phyloP scores from a whole-genome alignment of 1,140 invertebrate genomes.

The Eupristina koningsbergeri region DNA sequence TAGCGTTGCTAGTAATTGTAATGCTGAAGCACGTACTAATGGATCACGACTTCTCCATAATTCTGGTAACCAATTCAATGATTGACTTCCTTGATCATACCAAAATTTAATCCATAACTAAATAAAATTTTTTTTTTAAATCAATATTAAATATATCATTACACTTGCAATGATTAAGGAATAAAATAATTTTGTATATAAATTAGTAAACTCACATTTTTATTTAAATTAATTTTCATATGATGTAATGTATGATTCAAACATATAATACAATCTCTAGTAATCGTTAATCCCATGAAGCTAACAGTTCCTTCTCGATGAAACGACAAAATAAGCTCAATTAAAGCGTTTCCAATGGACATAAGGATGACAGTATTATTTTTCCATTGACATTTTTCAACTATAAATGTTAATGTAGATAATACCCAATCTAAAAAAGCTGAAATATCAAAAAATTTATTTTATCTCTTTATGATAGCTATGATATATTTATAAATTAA shows the following conservation, averaged over 20 bases:
- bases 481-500: slow-evolving; percentile 4
- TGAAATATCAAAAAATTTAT: slow-evolving; percentile 55
- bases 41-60: slow-evolving; percentile 74
- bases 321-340: slow-evolving; percentile 74
- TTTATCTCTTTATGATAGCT: background rate
- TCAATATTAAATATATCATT: too few relatives aligned
- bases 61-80: slow-evolving; percentile 68
- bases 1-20: slow-evolving; percentile 73
- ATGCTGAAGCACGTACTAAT: slow-evolving; percentile 71
- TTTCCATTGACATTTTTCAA: slow-evolving; percentile 71
- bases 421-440: slow-evolving; percentile 74
- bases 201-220: slow-evolving; percentile 62
- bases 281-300: slow-evolving; percentile 76
- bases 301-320: slow-evolving; percentile 71
- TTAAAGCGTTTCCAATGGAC: slow-evolving; percentile 65
- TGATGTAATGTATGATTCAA: slow-evolving; percentile 75
- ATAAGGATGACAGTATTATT: slow-evolving; percentile 61
- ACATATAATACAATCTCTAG: slow-evolving; percentile 72
- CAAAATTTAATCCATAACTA: slow-evolving; percentile 66
- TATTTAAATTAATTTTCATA: slow-evolving; percentile 70
- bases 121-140: slow-evolving; percentile 44
- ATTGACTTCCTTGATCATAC: slow-evolving; percentile 62
- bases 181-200: background rate
- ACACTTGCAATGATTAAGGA: background rate
- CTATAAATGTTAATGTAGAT: slow-evolving; percentile 72